Evolutionary conservation across 2,797 vertebrate species (phyloP), one percentile per base, ranked within the genome.

Genomic region (Molossus molossus): DNA sequence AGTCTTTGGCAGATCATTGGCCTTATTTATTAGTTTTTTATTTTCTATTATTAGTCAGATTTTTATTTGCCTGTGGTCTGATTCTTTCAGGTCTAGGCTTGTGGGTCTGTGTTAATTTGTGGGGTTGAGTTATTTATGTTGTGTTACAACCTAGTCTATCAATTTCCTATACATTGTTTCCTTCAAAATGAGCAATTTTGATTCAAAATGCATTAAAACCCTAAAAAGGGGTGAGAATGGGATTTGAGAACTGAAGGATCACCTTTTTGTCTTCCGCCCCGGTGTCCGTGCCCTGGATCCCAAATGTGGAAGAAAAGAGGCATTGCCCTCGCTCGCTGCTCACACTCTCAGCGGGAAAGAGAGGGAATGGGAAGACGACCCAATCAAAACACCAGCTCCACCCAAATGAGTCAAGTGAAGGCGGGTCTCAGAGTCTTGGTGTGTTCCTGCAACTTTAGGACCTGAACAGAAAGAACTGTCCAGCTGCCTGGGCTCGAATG

Each of bases 371-470:
- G 73, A 67, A 90, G 91, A 70, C 29, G 87, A 82, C 60, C 55
- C 57, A n/a, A 90, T 70, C 27, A 86, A 87, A 84, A 79, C 69
- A 64, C 20, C 91, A 76, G 0, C 92, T 82, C 96, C 96, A 92
- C 95, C 95, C 89, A 27, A 81, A 80, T 83, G 87, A 95, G 73
- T 96, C 94, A 94, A 55, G 55, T 14, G 72, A 50, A 96, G 94
- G 90, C 2, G 5, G 0, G 29, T 83, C 91, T 93, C 73, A 2
- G 76, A 79, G 89, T 45, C 93, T 64, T 76, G 57, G 27, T 73
- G 64, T 90, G 95, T 97, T 87, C 48, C 77, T 96, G 87, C 95
- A 94, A 91, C 87, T 62, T 65, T 17, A 7, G 76, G 64, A 73
- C 77, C 77, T 53, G 23, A 23, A 37, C 5, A 3, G 2, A 86